Conservation (phyloP, 2,797 vertebrate species). For the Brachyalestes nurse region DNA sequence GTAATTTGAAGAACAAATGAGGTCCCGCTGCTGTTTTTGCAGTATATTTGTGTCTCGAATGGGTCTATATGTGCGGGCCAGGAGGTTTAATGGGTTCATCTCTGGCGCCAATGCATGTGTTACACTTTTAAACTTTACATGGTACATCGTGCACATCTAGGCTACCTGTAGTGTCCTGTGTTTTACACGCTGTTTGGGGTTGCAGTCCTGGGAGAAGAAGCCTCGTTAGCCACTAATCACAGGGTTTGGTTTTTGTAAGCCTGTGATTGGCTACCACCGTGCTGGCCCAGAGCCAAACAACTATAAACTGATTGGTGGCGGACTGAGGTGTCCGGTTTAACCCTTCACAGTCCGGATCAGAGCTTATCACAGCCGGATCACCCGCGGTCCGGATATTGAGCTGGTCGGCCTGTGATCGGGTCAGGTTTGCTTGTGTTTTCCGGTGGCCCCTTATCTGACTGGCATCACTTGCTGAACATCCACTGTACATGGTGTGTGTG, state of each 20-base stretch:
- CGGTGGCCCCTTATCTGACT: no score
- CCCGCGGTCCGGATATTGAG: slow-evolving; percentile 45
- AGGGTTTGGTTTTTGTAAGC: neutral
- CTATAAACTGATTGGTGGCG: slow-evolving; percentile 35
- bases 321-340: slow-evolving; percentile 32
- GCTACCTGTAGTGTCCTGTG: no score
- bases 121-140: no score
- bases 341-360: slow-evolving; percentile 1
- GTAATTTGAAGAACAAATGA: neutral
- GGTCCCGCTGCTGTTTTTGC: neutral
- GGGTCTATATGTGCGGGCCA: no score
- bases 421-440: slow-evolving; percentile 51
- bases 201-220: neutral
- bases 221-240: slow-evolving; percentile 2
- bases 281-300: slow-evolving; percentile 35
- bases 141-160: no score
- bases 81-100: no score
- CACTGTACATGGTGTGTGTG: no score
- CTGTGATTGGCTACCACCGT: slow-evolving; percentile 15
- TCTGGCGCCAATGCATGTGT: no score
- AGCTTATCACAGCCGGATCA: slow-evolving; percentile 35
- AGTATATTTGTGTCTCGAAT: neutral
- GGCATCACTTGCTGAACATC: no score
- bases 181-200: no score
- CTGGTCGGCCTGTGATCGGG: slow-evolving; percentile 36